phyloP scores from a whole-genome alignment of 53 echinoderm and acorn worm species.

The Echinometra lucunter region DNA sequence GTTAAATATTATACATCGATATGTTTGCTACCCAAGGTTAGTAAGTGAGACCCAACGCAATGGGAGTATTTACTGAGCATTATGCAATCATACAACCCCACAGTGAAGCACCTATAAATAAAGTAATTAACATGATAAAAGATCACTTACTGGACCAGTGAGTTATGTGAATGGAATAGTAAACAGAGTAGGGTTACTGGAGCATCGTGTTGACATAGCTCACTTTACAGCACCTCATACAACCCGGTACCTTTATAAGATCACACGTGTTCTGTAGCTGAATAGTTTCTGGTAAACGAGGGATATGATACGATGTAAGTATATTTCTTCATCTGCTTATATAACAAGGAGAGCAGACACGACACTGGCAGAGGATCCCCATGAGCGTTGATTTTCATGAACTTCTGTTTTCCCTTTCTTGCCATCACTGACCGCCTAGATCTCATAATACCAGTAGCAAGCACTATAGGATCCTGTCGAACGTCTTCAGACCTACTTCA shows the following conservation, averaged over 20 bases:
- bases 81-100: background rate
- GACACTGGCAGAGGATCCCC: background rate
- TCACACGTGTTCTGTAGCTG: background rate
- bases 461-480: no score
- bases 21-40: background rate
- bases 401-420: background rate
- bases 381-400: no score
- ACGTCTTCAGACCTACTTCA: background rate
- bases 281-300: background rate
- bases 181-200: background rate
- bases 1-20: background rate
- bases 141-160: background rate
- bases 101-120: background rate
- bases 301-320: background rate
- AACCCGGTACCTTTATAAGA: background rate
- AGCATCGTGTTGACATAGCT: background rate
- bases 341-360: background rate
- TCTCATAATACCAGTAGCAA: no score
- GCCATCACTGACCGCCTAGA: background rate
- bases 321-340: background rate
- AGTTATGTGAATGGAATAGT: background rate
- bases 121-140: constrained; percentile 32
- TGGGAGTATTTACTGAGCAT: constrained; percentile 2
- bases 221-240: background rate
- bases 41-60: constrained; percentile 4